phyloP scores from a whole-genome alignment of 2,797 vertebrate species.

The Sus cebifrons region DNA sequence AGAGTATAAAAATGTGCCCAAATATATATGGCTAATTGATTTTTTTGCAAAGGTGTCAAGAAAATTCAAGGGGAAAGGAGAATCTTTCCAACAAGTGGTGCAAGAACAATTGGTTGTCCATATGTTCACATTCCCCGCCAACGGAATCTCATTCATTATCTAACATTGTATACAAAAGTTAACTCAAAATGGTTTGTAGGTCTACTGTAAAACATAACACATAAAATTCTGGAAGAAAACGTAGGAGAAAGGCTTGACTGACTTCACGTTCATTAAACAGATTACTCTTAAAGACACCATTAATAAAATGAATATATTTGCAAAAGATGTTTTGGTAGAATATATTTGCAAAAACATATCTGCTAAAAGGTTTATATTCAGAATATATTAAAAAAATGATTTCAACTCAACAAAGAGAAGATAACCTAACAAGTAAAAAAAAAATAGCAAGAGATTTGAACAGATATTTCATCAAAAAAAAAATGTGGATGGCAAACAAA shows the following conservation, averaged over 20 bases:
- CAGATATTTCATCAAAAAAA: not conserved
- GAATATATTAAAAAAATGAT: constrained; percentile 6
- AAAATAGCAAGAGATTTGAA: constrained; percentile 35
- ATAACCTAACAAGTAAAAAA: not conserved
- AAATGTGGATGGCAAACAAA: not conserved
- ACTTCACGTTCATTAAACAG: not conserved
- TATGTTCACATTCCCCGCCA: not conserved
- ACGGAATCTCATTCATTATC: not conserved
- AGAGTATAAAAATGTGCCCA: not conserved
- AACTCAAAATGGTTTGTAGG: not conserved
- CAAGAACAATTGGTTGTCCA: not conserved
- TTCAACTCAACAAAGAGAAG: constrained; percentile 15
- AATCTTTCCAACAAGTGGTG: not conserved
- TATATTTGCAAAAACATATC: not conserved
- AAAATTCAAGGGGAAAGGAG: not conserved
- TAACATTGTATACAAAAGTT: constrained; percentile 4
- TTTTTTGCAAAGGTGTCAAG: not conserved
- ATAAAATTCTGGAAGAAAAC: constrained; percentile 46
- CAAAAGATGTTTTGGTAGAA: not conserved
- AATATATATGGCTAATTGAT: not conserved
- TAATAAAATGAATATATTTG: not conserved
- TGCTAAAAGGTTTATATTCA: not conserved
- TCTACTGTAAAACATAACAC: not conserved
- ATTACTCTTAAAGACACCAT: not conserved
- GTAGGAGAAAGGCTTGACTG: not conserved